Percentiles rank a stretch among this genome's conserved stretches.
These are phyloP conservation scores for Dendrolimus punctatus DNA, from an alignment of 1,140 invertebrate species.

Conservation along the genomic window DNA sequence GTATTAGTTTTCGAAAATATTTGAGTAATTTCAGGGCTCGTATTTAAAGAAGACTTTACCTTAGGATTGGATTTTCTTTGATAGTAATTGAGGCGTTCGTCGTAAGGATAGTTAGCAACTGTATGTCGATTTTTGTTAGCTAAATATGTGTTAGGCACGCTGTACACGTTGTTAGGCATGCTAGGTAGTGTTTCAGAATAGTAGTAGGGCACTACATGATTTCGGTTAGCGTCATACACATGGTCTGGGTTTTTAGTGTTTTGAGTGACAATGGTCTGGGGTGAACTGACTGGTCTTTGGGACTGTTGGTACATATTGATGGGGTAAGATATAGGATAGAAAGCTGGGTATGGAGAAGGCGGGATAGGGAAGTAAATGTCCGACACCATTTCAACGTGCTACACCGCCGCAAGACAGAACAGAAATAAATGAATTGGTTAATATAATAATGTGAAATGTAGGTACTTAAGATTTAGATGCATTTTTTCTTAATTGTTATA, in stretches of 20 bases:
- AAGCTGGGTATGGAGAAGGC: slow-evolving; percentile 53
- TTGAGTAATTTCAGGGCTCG: slow-evolving; percentile 37
- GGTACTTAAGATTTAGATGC: no score
- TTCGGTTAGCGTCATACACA: slow-evolving; percentile 60
- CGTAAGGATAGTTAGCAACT: slow-evolving; percentile 38
- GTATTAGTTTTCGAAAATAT: slow-evolving; percentile 33
- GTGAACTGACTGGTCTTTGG: slow-evolving; percentile 38
- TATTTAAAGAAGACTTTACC: slow-evolving; percentile 28
- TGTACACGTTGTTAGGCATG: slow-evolving; percentile 57
- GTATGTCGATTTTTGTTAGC: slow-evolving; percentile 42
- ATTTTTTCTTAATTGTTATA: no score
- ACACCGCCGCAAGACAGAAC: slow-evolving; percentile 66
- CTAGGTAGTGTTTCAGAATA: slow-evolving; percentile 59
- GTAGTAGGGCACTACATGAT: slow-evolving; percentile 64
- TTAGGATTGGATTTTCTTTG: slow-evolving; percentile 36
- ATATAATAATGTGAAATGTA: slow-evolving; percentile 18
- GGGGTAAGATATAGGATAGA: slow-evolving; percentile 61
- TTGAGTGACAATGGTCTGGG: slow-evolving; percentile 34
- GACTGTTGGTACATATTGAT: slow-evolving; percentile 48
- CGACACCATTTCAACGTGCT: slow-evolving; percentile 83
- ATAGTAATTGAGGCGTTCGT: slow-evolving; percentile 38
- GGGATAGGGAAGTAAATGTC: slow-evolving; percentile 76
- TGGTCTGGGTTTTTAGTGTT: slow-evolving; percentile 47
- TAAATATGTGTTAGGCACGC: slow-evolving; percentile 38
- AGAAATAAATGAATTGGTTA: slow-evolving; percentile 66